Conservation (phyloP, 2,888 invertebrate genomes). For the Drosophila sordidula region DNA sequence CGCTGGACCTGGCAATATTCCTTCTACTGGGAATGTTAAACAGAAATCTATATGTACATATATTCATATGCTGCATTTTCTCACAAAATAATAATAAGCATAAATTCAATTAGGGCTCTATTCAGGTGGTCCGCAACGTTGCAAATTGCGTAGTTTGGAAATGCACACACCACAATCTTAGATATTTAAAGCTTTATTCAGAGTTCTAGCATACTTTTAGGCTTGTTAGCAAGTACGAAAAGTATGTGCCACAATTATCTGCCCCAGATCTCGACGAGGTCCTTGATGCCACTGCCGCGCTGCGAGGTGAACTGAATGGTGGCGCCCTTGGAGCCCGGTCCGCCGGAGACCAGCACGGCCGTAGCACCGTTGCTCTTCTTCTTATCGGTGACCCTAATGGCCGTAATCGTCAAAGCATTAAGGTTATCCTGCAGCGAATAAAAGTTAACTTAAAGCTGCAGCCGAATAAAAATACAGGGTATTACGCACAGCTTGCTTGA, state of each 20-base stretch:
- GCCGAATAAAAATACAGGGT: no score
- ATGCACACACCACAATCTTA: neutral
- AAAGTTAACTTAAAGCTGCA: no score
- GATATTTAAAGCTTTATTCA: constrained; percentile 3
- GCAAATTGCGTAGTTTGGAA: neutral
- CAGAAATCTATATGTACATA: no score
- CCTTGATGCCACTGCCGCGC: constrained; percentile 84
- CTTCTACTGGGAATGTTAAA: no score
- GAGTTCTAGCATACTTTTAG: constrained; percentile 38
- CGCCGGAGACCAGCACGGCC: constrained; percentile 83
- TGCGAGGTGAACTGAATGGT: constrained; percentile 85
- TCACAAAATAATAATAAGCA: neutral
- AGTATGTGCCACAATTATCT: constrained; percentile 27
- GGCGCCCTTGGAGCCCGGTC: constrained; percentile 84
- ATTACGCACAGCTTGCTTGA: constrained; percentile 69
- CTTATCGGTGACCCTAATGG: constrained; percentile 65
- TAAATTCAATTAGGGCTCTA: neutral
- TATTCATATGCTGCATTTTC: no score
- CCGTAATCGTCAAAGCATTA: constrained; percentile 69
- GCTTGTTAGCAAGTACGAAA: neutral
- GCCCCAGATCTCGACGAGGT: constrained; percentile 72
- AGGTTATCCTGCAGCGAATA: constrained; percentile 49
- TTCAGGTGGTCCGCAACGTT: neutral
- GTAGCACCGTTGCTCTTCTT: constrained; percentile 82
- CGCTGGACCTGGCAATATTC: no score